Percentiles rank a stretch among this genome's conserved stretches.
Evolutionary conservation across 2,888 invertebrate species (phyloP).

Genomic region (Belgica antarctica): DNA sequence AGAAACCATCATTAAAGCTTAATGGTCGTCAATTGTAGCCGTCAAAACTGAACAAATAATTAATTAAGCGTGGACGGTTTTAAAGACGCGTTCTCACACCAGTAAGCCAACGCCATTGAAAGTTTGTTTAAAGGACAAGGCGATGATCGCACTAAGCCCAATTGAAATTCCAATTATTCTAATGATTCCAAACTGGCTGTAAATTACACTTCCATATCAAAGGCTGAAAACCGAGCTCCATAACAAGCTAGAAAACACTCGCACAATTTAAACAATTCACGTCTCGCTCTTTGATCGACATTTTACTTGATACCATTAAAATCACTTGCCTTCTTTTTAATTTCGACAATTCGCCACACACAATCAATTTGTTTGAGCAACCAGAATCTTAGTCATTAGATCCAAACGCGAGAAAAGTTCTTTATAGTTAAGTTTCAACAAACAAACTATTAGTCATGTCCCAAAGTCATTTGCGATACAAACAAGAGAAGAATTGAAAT

Average conservation of each 20-base stretch:
- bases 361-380: not conserved
- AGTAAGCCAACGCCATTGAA: slow-evolving; percentile 5
- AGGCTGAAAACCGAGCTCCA: not conserved
- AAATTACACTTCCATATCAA: slow-evolving; percentile 21
- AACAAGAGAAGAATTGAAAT: slow-evolving; percentile 9
- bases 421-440: not conserved
- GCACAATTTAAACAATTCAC: slow-evolving; percentile 20
- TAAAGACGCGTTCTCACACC: not conserved
- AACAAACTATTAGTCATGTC: slow-evolving; percentile 24
- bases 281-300: slow-evolving; percentile 18
- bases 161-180: slow-evolving; percentile 12
- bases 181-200: not conserved
- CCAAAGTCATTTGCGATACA: not conserved
- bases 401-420: not conserved
- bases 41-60: slow-evolving; percentile 7
- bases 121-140: slow-evolving; percentile 25
- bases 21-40: not conserved
- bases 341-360: not conserved
- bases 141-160: not conserved
- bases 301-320: not conserved
- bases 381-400: not conserved
- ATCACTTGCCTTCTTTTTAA: too few species aligned
- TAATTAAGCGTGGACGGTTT: slow-evolving; percentile 1
- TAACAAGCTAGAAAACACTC: not conserved
- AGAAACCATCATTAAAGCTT: not conserved